These are phyloP conservation scores for Rhyzopertha dominica DNA, from an alignment of 1,140 invertebrate species.

Conservation along the genomic window DNA sequence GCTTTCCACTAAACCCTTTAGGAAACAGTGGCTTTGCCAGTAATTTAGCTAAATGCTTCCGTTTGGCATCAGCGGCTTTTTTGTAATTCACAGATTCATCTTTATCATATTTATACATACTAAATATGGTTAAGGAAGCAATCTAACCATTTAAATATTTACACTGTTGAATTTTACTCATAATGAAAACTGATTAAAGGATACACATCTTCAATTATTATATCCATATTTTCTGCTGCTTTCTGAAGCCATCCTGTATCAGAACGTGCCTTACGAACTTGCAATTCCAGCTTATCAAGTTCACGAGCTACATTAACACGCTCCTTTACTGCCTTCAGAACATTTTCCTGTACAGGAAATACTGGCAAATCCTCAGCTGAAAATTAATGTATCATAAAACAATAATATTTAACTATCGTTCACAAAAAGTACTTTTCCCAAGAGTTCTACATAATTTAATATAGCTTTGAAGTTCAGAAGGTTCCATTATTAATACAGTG, in stretches of 20 bases:
- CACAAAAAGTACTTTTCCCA: constrained; percentile 59
- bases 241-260: constrained; percentile 79
- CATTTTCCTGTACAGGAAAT: constrained; percentile 72
- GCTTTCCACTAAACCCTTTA: constrained; percentile 65
- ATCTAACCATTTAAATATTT: background rate
- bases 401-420: constrained; percentile 3
- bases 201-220: constrained; percentile 77
- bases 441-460: constrained; percentile 76
- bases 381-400: constrained; percentile 28
- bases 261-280: constrained; percentile 59
- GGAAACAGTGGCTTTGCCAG: constrained; percentile 61
- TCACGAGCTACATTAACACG: constrained; percentile 71
- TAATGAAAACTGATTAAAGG: constrained; percentile 38
- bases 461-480: constrained; percentile 76
- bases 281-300: constrained; percentile 72
- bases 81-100: constrained; percentile 42
- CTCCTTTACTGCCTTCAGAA: constrained; percentile 62
- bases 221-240: constrained; percentile 79
- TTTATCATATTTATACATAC: constrained; percentile 36
- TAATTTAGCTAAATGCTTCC: constrained; percentile 53
- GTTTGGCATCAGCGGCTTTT: constrained; percentile 49
- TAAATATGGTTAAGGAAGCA: constrained; percentile 3
- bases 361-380: constrained; percentile 73
- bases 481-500: constrained; percentile 88
- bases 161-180: background rate